These are phyloP conservation scores for Leuciscus idus DNA, from an alignment of 2,113 vertebrate genomes.

Conservation along the genomic window DNA sequence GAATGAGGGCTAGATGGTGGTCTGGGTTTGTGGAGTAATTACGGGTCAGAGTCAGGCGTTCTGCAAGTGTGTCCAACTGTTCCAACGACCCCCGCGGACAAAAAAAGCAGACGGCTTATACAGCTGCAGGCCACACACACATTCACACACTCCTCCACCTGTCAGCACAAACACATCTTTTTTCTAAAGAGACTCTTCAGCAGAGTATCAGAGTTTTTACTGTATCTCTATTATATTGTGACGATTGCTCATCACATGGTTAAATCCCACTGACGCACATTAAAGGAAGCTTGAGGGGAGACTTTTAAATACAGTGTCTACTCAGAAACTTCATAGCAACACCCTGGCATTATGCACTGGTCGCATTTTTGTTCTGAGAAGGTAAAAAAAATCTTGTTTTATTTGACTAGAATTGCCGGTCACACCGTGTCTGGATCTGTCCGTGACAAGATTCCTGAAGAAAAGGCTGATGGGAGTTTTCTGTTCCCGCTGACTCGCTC, in stretches of 20 bases:
- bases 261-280: no score
- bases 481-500: not conserved
- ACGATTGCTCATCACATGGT: not conserved
- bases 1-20: not conserved
- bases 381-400: not conserved
- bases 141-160: not conserved
- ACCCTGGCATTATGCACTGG: not conserved
- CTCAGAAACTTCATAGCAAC: not conserved
- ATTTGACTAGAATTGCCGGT: not conserved
- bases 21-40: not conserved
- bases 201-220: not conserved
- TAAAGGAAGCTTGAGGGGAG: no score
- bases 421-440: not conserved
- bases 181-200: not conserved
- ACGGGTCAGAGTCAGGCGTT: not conserved
- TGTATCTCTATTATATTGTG: not conserved
- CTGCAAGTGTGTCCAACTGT: conserved; percentile 12
- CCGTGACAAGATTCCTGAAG: not conserved
- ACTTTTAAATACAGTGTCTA: not conserved
- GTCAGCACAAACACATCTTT: not conserved
- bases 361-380: not conserved
- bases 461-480: not conserved
- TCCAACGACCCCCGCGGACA: not conserved
- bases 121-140: not conserved
- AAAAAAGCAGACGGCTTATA: not conserved